Percentiles rank a stretch among this genome's conserved stretches.
phyloP scores from a whole-genome alignment of 1,140 invertebrate genomes.

The Aphis craccivora region DNA sequence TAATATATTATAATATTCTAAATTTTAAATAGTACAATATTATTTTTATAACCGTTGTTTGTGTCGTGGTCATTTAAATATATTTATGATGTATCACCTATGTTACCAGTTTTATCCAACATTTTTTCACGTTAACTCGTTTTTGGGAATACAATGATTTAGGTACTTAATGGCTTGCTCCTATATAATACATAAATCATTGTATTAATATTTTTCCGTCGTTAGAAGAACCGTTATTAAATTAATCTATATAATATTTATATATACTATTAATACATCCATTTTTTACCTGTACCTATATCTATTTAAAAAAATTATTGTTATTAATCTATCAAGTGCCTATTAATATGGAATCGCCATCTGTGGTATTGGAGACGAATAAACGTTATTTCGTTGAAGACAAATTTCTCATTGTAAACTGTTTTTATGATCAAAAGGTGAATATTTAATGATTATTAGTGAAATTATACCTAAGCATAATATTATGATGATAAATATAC shows the following conservation, averaged over 20 bases:
- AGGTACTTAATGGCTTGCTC: background rate
- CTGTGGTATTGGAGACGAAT: conserved; percentile 12
- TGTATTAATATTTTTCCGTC: background rate
- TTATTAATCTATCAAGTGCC: background rate
- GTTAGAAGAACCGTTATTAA: background rate
- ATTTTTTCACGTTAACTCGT: background rate
- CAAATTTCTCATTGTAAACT: conserved; percentile 44
- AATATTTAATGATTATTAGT: background rate
- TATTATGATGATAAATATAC: background rate
- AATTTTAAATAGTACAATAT: background rate
- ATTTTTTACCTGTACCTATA: background rate
- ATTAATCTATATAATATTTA: background rate
- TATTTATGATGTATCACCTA: background rate
- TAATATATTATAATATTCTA: background rate
- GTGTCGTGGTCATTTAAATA: background rate
- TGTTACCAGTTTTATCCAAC: background rate
- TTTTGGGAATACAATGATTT: background rate
- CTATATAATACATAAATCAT: background rate
- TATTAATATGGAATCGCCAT: conserved; percentile 21
- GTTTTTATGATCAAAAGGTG: conserved; percentile 34
- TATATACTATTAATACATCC: background rate
- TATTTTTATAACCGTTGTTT: background rate
- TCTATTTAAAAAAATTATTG: background rate
- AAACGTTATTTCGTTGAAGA: conserved; percentile 51
- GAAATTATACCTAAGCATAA: background rate